These are phyloP conservation scores for Pangasius mekongensis DNA, from an alignment of 2,797 vertebrate species.

Conservation along the genomic window DNA sequence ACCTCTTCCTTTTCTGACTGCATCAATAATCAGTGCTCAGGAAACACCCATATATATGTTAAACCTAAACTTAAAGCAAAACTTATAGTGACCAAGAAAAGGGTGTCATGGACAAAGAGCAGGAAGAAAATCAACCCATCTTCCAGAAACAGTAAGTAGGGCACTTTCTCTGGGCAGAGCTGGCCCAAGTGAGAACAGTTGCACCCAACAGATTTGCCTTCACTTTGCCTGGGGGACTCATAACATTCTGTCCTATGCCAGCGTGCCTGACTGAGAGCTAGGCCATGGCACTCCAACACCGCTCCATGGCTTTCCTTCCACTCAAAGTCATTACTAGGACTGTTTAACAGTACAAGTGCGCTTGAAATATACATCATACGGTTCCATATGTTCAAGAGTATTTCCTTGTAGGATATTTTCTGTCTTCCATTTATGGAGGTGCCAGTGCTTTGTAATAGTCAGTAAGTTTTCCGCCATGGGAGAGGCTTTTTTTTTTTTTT, in stretches of 20 bases:
- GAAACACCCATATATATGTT: not conserved
- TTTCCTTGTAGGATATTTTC: not conserved
- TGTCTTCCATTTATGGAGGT: not conserved
- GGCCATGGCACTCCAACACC: conserved; percentile 49
- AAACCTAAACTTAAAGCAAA: not conserved
- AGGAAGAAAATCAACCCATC: conserved; percentile 54
- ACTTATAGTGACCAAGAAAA: conserved; percentile 42
- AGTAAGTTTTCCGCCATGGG: not conserved
- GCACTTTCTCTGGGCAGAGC: conserved; percentile 82
- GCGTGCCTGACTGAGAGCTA: conserved; percentile 65
- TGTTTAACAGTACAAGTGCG: not conserved
- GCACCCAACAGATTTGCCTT: conserved; percentile 84
- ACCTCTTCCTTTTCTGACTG: not conserved
- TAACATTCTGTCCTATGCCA: conserved; percentile 73
- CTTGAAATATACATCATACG: not conserved
- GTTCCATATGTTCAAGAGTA: not conserved
- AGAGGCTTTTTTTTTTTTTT: not conserved
- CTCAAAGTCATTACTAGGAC: conserved; percentile 38
- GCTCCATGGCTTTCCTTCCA: conserved; percentile 32
- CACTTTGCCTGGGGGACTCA: conserved; percentile 79
- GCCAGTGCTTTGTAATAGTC: not conserved
- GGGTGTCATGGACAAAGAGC: conserved; percentile 52
- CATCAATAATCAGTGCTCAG: not conserved
- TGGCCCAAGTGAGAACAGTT: conserved; percentile 81
- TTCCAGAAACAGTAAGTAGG: conserved; percentile 77